phyloP scores from a whole-genome alignment of 2,888 invertebrate species.

The Plutella xylostella region DNA sequence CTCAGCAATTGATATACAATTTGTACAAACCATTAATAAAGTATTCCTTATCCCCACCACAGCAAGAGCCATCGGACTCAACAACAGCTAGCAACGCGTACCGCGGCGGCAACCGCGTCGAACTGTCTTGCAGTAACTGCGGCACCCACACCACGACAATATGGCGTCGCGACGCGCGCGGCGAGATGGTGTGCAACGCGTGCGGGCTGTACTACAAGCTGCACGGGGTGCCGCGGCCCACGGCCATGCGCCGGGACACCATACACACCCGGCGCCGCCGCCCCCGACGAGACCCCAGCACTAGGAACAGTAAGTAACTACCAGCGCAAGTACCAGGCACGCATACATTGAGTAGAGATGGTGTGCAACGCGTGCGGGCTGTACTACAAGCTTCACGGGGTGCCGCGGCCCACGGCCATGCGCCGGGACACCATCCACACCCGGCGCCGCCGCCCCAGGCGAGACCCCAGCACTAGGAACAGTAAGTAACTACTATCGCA shows the following conservation, averaged over 20 bases:
- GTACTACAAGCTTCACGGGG: constrained; percentile 94
- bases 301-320: constrained; percentile 56
- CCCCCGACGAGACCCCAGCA: constrained; percentile 77
- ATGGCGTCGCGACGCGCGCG: constrained; percentile 95
- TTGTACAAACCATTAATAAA: too few species aligned
- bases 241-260: constrained; percentile 96
- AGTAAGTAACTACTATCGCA: constrained; percentile 60
- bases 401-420: constrained; percentile 92
- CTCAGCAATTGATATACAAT: too few species aligned
- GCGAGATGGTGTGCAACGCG: constrained; percentile 99
- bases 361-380: constrained; percentile 91
- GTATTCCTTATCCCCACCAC: too few species aligned
- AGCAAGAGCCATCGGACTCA: constrained; percentile 31
- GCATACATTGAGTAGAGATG: too few species aligned
- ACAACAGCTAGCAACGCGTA: constrained; percentile 19
- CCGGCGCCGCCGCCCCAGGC: constrained; percentile 87
- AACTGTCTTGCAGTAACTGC: constrained; percentile 95
- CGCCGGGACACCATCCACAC: constrained; percentile 74
- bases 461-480: constrained; percentile 66
- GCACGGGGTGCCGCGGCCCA: constrained; percentile 92
- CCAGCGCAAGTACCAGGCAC: too few species aligned
- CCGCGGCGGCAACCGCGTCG: constrained; percentile 70
- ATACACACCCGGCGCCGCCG: constrained; percentile 94
- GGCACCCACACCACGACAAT: constrained; percentile 97
- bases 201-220: constrained; percentile 98